These are phyloP conservation scores for Lordiphosa stackelbergi DNA, from an alignment of 1,140 invertebrate species.

Conservation along the genomic window DNA sequence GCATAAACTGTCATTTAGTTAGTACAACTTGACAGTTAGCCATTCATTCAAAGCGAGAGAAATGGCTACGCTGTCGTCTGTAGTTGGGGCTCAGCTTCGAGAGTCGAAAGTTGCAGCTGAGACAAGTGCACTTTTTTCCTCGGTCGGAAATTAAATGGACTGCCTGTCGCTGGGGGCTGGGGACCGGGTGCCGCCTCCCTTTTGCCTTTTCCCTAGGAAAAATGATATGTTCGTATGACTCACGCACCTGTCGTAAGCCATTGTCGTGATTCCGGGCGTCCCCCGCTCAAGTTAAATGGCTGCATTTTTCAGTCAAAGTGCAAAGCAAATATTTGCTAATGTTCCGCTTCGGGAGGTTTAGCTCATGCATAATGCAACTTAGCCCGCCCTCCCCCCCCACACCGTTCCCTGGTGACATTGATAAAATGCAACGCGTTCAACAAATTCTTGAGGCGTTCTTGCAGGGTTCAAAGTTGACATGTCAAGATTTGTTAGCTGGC, in stretches of 20 bases:
- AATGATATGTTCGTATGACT: slow-evolving; percentile 47
- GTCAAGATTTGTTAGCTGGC: slow-evolving; percentile 32
- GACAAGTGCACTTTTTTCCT: slow-evolving; percentile 2
- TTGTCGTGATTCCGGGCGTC: slow-evolving; percentile 19
- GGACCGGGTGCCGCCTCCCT: neutral
- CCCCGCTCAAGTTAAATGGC: slow-evolving; percentile 37
- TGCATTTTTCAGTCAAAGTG: slow-evolving; percentile 52
- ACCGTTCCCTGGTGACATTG: slow-evolving; percentile 34
- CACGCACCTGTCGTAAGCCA: slow-evolving; percentile 35
- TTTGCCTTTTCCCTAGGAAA: slow-evolving; percentile 5
- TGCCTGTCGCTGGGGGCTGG: slow-evolving; percentile 12
- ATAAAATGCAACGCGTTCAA: slow-evolving; percentile 54
- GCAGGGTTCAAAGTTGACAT: slow-evolving; percentile 21
- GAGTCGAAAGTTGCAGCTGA: slow-evolving; percentile 30
- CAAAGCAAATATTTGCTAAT: slow-evolving; percentile 57
- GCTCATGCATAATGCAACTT: slow-evolving; percentile 28
- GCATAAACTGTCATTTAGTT: slow-evolving; percentile 62
- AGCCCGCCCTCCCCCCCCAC: slow-evolving; percentile 1
- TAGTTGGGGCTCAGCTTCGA: slow-evolving; percentile 10
- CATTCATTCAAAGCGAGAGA: slow-evolving; percentile 44
- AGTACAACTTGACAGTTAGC: slow-evolving; percentile 54
- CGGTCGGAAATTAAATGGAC: slow-evolving; percentile 43
- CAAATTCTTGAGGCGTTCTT: slow-evolving; percentile 49
- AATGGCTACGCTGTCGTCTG: slow-evolving; percentile 4
- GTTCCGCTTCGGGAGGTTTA: slow-evolving; percentile 20